These are phyloP conservation scores for Brevimyrus niger DNA, from an alignment of 2,113 vertebrate genomes.

Conservation along the genomic window DNA sequence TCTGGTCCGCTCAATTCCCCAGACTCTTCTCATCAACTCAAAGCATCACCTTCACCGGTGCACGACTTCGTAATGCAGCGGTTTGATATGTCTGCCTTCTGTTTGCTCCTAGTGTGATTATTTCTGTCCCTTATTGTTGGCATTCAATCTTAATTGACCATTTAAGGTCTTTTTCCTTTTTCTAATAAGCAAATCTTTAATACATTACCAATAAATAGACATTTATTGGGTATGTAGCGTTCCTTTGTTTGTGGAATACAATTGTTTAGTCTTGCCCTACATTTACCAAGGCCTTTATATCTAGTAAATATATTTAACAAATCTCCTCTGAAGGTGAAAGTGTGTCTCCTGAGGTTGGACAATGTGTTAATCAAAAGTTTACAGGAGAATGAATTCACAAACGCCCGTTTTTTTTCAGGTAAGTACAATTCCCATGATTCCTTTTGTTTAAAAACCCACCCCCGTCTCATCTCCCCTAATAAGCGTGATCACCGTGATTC, in stretches of 20 bases:
- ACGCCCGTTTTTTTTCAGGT: background rate
- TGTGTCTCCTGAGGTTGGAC: background rate
- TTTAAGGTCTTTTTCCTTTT: background rate
- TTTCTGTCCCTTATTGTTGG: background rate
- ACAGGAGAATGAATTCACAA: background rate
- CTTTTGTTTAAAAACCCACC: background rate
- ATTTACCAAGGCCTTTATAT: background rate
- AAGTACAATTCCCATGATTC: background rate
- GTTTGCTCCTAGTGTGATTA: background rate
- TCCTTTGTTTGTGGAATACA: background rate
- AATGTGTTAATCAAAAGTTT: background rate
- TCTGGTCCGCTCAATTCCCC: conserved; percentile 53
- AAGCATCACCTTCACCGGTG: background rate
- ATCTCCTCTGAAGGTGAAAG: background rate
- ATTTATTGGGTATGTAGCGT: background rate
- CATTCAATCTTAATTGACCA: background rate
- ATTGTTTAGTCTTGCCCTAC: background rate
- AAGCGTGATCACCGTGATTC: background rate
- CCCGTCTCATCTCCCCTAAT: background rate
- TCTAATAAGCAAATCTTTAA: background rate
- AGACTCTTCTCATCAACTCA: conserved; percentile 42
- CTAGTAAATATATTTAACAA: background rate
- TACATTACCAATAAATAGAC: background rate
- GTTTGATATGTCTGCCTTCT: background rate
- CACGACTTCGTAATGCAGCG: background rate